These are phyloP conservation scores for Phoronis australis DNA, from an alignment of 2,888 invertebrate species.

Conservation along the genomic window DNA sequence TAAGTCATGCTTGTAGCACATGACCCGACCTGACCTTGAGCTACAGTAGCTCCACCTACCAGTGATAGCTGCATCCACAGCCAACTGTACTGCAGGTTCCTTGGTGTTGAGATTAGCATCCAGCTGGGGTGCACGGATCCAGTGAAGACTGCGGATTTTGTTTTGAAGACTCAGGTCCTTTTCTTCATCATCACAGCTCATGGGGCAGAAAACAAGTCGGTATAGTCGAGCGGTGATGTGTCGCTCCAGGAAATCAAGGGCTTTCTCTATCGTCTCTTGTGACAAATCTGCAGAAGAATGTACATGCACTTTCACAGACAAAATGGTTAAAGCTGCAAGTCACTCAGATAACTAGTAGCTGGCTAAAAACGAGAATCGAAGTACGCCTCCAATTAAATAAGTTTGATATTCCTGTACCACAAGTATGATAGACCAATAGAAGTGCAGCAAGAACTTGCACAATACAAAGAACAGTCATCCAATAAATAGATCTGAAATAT, in stretches of 20 bases:
- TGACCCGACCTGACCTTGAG: too few species aligned
- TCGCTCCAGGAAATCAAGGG: conserved; percentile 87
- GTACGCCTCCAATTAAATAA: conserved; percentile 25
- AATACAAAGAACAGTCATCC: too few species aligned
- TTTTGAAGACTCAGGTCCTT: conserved; percentile 82
- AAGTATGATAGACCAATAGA: too few species aligned
- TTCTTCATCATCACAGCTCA: conserved; percentile 77
- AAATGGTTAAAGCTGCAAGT: too few species aligned
- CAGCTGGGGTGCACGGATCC: conserved; percentile 91
- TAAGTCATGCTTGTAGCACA: too few species aligned
- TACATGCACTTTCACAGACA: too few species aligned
- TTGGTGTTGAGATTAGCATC: conserved; percentile 87
- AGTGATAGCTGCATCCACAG: conserved; percentile 89
- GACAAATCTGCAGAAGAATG: conserved; percentile 61
- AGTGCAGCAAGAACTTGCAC: too few species aligned
- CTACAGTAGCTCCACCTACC: too few species aligned
- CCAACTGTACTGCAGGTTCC: conserved; percentile 74
- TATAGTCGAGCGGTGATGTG: conserved; percentile 88
- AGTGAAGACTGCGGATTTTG: conserved; percentile 88
- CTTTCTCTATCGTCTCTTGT: conserved; percentile 70
- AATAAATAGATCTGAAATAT: too few species aligned
- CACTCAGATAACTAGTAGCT: too few species aligned
- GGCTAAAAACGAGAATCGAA: neutral
- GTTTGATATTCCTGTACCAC: too few species aligned
- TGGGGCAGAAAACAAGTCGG: conserved; percentile 79